phyloP scores from a whole-genome alignment of 2,113 vertebrate genomes.

The Ascaphus truei region DNA sequence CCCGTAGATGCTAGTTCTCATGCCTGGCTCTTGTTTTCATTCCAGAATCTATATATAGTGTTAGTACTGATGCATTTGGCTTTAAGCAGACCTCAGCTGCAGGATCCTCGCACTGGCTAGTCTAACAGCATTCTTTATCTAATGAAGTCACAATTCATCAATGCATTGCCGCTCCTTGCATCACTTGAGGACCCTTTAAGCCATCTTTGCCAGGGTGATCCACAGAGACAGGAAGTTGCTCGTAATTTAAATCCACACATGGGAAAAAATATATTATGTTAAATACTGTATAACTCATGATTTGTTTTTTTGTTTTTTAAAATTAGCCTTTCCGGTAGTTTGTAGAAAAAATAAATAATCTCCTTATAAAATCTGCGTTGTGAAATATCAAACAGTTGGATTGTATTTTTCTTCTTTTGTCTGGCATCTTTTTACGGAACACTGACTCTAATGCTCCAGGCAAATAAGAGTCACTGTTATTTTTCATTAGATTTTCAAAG shows the following conservation, averaged over 20 bases:
- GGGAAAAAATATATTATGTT: background rate
- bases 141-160: slow-evolving; percentile 9
- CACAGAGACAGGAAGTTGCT: background rate
- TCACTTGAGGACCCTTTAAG: background rate
- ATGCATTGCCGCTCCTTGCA: slow-evolving; percentile 11
- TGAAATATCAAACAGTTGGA: slow-evolving; percentile 12
- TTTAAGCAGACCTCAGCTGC: slow-evolving; percentile 44
- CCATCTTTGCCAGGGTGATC: background rate
- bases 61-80: slow-evolving; percentile 35
- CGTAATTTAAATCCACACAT: background rate
- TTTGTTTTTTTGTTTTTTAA: background rate
- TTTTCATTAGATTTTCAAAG: slow-evolving; percentile 49
- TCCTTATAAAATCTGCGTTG: background rate
- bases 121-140: slow-evolving; percentile 40
- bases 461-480: slow-evolving; percentile 45
- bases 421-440: slow-evolving; percentile 48
- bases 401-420: slow-evolving; percentile 8
- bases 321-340: background rate
- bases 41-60: slow-evolving; percentile 36
- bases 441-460: slow-evolving; percentile 51
- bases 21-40: slow-evolving; percentile 29
- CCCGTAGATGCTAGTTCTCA: slow-evolving; percentile 23
- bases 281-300: background rate
- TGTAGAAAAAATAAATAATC: background rate
- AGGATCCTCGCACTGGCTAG: slow-evolving; percentile 29